Base-by-base conservation (phyloP, 2,113 vertebrate species). In the Chamaetylas fuelleborni region DNA sequence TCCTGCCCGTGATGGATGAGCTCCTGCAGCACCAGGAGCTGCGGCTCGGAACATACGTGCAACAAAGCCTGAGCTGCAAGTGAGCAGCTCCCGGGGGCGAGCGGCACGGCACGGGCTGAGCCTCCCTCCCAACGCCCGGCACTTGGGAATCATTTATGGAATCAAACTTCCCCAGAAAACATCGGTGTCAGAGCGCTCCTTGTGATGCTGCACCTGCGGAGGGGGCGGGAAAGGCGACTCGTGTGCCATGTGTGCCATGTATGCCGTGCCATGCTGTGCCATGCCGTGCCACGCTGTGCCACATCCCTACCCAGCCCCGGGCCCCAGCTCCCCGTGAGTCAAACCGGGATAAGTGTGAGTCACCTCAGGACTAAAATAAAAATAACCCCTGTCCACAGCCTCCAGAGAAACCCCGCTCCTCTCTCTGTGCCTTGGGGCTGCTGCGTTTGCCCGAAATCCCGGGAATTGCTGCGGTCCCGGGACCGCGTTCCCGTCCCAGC, bases 161-260 rank as follows among this genome's bases (percentile, higher is more conserved):
- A 48, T 14, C 28, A 4, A 71, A 17, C 40, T 45, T 54, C 0
- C 31, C 53, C 71, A 1, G 8, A 1, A 47, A 62, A 9, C 23
- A 0, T 0, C 1, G 20, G 15, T 8, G 23, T 3, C n/a, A 3
- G 18, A 31, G 43, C 0, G 58, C 26, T 66, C n/a, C 42, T 14
- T 0, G 8, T 0, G 17, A 5, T 12, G 31, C 84, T 7, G 22
- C 14, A 2, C 18, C 17, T 12, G 23, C 2, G 20, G 53, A 19
- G 34, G 29, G 4, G 15, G 2, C 0, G 43, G 28, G 60, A 24
- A 12, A 28, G 0, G 51, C 8, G 50, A 51, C 28, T 51, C 3
- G 26, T 53, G 50, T 43, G 40, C 38, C 13, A 1, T 11, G 34
- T 12, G 2, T 5, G 8, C 31, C 10, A 19, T 26, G 13, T 50